phyloP scores from a whole-genome alignment of 2,888 invertebrate genomes.

The Aleiodes leptofemur region DNA sequence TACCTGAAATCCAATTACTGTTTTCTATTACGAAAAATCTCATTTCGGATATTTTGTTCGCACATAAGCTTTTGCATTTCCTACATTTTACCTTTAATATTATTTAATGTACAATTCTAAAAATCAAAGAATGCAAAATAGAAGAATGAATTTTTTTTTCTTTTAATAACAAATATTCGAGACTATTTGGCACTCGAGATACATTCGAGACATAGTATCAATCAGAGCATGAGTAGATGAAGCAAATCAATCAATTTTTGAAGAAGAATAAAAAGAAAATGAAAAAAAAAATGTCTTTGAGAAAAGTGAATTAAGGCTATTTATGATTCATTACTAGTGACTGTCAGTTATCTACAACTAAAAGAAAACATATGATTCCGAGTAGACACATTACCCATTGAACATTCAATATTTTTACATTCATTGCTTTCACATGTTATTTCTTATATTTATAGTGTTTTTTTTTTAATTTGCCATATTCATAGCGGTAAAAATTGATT shows the following conservation, averaged over 20 bases:
- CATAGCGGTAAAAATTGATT: slow-evolving; percentile 24
- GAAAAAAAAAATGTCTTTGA: background rate
- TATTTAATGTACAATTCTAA: too few species aligned
- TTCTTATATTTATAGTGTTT: slow-evolving; percentile 20
- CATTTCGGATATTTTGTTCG: too few species aligned
- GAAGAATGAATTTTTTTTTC: background rate
- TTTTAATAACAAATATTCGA: background rate
- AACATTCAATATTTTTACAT: too few species aligned
- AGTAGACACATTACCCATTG: slow-evolving; percentile 49
- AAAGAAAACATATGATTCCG: slow-evolving; percentile 47
- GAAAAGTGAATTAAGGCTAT: slow-evolving; percentile 23
- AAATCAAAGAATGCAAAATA: too few species aligned
- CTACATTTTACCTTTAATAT: too few species aligned
- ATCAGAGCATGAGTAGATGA: slow-evolving; percentile 34
- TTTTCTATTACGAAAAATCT: too few species aligned
- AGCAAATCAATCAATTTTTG: background rate
- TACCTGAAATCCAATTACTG: too few species aligned
- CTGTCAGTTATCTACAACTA: background rate
- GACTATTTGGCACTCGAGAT: slow-evolving; percentile 63
- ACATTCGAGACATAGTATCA: slow-evolving; percentile 60
- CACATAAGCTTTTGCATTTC: too few species aligned
- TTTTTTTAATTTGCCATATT: background rate
- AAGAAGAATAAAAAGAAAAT: slow-evolving; percentile 2
- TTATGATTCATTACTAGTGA: slow-evolving; percentile 16
- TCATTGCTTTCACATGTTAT: too few species aligned